Evolutionary conservation across 2,888 invertebrate genomes (phyloP).

Genomic region (Temnothorax unifasciatus): DNA sequence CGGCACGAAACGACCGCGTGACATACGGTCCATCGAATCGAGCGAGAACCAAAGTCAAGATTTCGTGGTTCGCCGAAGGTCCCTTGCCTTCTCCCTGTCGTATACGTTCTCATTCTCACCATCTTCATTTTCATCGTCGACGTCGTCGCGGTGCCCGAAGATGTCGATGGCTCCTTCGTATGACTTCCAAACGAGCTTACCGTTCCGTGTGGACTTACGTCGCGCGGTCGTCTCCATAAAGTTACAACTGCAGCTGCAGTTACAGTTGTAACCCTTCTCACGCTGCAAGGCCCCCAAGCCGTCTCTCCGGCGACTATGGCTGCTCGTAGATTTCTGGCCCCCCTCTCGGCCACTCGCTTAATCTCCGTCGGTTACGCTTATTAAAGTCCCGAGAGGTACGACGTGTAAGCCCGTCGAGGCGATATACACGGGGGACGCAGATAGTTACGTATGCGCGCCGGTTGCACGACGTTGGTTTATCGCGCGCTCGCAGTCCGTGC

Average conservation of each 20-base stretch:
- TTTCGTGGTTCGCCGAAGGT: slow-evolving; percentile 71
- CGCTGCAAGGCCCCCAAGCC: background rate
- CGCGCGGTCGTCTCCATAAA: slow-evolving; percentile 54
- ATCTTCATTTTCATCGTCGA: slow-evolving; percentile 4
- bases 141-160: slow-evolving; percentile 41
- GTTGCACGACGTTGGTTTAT: slow-evolving; percentile 50
- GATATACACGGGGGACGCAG: slow-evolving; percentile 28
- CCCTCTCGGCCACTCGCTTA: slow-evolving; percentile 34
- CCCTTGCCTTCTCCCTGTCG: slow-evolving; percentile 48
- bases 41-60: slow-evolving; percentile 64
- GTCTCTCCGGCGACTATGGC: slow-evolving; percentile 21
- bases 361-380: slow-evolving; percentile 54
- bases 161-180: slow-evolving; percentile 28
- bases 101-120: slow-evolving; percentile 13
- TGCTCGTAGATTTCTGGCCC: slow-evolving; percentile 40
- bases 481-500: slow-evolving; percentile 32
- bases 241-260: slow-evolving; percentile 52
- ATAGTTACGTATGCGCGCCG: slow-evolving; percentile 48
- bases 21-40: slow-evolving; percentile 82
- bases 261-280: background rate
- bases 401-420: slow-evolving; percentile 50
- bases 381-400: slow-evolving; percentile 54
- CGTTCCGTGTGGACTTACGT: slow-evolving; percentile 52
- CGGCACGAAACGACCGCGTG: slow-evolving; percentile 81
- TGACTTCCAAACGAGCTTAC: slow-evolving; percentile 40